Evolutionary conservation across 2,888 invertebrate species (phyloP).

Genomic region (Aricia artaxerxes): DNA sequence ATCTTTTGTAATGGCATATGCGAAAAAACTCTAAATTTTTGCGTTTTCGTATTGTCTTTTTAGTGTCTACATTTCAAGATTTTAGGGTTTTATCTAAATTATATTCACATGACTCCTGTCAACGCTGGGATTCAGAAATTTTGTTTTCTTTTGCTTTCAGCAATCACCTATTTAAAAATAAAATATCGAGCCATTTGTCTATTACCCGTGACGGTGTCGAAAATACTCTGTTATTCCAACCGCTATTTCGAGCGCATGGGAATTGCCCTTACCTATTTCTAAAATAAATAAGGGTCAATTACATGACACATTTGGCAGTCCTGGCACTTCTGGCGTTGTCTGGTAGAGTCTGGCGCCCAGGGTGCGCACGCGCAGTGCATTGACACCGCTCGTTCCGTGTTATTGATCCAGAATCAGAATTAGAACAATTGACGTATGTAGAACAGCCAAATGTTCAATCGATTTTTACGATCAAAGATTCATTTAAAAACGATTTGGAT

Average conservation of each 20-base stretch:
- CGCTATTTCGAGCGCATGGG: constrained; percentile 20
- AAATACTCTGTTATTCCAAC: constrained; percentile 7
- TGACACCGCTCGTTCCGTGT: constrained; percentile 67
- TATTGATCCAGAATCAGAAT: constrained; percentile 66
- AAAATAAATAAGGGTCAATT: constrained; percentile 39
- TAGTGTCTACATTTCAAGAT: too few relatives aligned
- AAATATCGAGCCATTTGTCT: constrained; percentile 2
- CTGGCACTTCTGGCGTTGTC: constrained; percentile 1
- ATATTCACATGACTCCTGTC: background rate
- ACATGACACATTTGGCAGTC: constrained; percentile 41
- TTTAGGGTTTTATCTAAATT: too few relatives aligned
- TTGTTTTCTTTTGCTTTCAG: constrained; percentile 4
- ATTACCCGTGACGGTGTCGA: background rate
- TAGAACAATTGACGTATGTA: constrained; percentile 39
- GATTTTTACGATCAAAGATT: constrained; percentile 21
- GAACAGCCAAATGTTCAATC: constrained; percentile 28
- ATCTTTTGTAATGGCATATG: too few relatives aligned
- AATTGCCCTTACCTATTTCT: constrained; percentile 33
- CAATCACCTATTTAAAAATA: background rate
- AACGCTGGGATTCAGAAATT: background rate
- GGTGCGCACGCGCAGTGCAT: constrained; percentile 51
- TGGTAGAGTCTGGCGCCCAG: background rate
- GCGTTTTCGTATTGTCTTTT: too few relatives aligned
- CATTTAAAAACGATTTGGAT: background rate
- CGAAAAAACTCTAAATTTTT: background rate